Percentiles rank a stretch among this genome's conserved stretches.
Conservation (phyloP, 2,797 vertebrate species). For the Diplodus puntazzo region DNA sequence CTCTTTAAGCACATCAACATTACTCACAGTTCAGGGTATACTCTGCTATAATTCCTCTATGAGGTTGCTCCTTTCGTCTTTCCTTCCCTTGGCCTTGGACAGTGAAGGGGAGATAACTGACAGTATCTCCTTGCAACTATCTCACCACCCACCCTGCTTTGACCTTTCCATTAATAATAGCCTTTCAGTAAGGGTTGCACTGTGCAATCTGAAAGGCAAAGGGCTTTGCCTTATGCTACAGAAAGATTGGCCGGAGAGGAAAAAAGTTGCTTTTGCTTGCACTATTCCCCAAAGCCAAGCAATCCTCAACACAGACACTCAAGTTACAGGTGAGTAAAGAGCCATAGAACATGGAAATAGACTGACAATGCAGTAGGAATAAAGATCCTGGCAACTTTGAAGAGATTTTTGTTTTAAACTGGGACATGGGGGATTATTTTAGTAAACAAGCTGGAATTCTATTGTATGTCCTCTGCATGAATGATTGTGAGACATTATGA, state of each 20-base stretch:
- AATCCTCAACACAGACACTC: constrained; percentile 48
- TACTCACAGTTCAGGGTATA: constrained; percentile 2
- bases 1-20: neutral
- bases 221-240: constrained; percentile 53
- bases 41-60: constrained; percentile 21
- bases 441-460: constrained; percentile 4
- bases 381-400: constrained; percentile 2
- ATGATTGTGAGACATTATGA: neutral
- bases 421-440: neutral
- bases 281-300: constrained; percentile 39
- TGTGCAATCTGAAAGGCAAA: constrained; percentile 59
- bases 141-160: constrained; percentile 72
- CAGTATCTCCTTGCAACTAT: constrained; percentile 68
- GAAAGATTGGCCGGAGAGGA: constrained; percentile 42
- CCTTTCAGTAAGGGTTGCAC: constrained; percentile 66
- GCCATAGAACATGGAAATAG: constrained; percentile 23
- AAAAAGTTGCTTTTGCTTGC: constrained; percentile 60
- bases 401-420: constrained; percentile 13
- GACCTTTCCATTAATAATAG: constrained; percentile 86
- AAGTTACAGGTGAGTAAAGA: constrained; percentile 36
- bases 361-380: constrained; percentile 9
- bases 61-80: constrained; percentile 59
- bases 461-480: neutral
- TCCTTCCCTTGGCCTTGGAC: constrained; percentile 43
- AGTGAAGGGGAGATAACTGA: constrained; percentile 59